Conservation (phyloP, 64 coral and sea anemone species). For the Cladopsammia gracilis region DNA sequence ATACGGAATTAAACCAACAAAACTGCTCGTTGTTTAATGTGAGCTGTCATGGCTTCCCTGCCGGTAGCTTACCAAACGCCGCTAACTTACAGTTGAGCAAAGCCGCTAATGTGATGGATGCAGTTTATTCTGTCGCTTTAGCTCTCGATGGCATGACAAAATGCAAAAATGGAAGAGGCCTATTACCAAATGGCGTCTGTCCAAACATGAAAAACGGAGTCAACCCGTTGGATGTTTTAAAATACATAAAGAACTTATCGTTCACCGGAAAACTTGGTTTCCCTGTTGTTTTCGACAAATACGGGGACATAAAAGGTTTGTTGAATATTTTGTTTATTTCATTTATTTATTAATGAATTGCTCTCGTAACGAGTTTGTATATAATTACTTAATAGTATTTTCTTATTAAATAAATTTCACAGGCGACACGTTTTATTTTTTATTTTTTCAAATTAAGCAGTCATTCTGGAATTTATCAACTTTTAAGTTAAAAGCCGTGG, state of each 20-base stretch:
- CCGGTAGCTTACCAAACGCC: constrained; percentile 51
- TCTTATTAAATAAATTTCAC: too few species aligned
- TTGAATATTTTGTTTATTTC: not conserved
- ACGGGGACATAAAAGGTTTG: constrained; percentile 93
- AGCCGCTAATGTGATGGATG: constrained; percentile 95
- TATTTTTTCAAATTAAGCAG: too few species aligned
- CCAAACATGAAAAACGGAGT: constrained; percentile 40
- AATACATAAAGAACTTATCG: constrained; percentile 67
- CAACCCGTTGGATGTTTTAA: constrained; percentile 50
- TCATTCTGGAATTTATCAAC: too few species aligned
- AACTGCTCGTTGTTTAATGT: not conserved
- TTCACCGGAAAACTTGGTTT: constrained; percentile 85
- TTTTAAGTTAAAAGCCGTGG: too few species aligned
- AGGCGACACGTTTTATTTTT: too few species aligned
- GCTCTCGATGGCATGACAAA: constrained; percentile 78
- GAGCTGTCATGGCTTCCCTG: constrained; percentile 11
- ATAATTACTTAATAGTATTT: too few species aligned
- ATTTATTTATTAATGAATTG: not conserved
- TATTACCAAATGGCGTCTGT: constrained; percentile 60
- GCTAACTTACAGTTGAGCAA: constrained; percentile 78
- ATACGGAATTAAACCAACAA: not conserved
- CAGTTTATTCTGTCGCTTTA: constrained; percentile 85
- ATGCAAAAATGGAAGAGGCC: constrained; percentile 43
- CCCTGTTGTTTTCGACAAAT: constrained; percentile 81
- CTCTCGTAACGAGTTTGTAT: too few species aligned